Evolutionary conservation across 2,797 vertebrate genomes (phyloP).

Genomic region (Euphonia xanthogaster): DNA sequence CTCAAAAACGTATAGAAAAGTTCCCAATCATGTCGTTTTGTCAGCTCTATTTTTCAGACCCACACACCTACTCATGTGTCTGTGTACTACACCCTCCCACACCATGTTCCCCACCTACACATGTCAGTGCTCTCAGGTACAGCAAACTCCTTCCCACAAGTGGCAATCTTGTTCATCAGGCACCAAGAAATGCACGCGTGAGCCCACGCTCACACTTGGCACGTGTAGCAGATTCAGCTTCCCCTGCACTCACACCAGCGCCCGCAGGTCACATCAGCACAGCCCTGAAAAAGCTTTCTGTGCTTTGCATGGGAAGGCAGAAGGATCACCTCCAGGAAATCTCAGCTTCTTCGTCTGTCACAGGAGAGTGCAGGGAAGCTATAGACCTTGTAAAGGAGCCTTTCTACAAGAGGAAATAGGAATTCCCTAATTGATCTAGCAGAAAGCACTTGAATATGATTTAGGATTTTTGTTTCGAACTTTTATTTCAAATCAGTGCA

Average conservation of each 20-base stretch:
- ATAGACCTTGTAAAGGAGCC: not conserved
- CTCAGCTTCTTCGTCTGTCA: not conserved
- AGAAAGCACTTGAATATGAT: not conserved
- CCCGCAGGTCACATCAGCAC: not conserved
- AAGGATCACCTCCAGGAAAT: constrained; percentile 9
- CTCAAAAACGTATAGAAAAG: not conserved
- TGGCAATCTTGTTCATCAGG: not conserved
- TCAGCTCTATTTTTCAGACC: not conserved
- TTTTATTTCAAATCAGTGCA: not conserved
- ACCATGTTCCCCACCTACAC: not conserved
- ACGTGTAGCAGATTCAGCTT: not conserved
- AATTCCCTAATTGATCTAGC: not conserved
- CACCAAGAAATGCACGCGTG: not conserved
- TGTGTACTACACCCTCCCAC: not conserved
- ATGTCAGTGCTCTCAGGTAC: not conserved
- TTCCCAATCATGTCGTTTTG: not conserved
- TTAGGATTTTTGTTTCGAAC: not conserved
- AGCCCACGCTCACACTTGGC: not conserved
- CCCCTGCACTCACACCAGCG: not conserved
- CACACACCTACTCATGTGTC: fast-evolving
- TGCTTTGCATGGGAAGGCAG: not conserved
- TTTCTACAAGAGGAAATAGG: not conserved
- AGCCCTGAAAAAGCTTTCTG: not conserved
- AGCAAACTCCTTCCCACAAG: not conserved
- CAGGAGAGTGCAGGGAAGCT: not conserved